Evolutionary conservation across 2,888 invertebrate species (phyloP), one percentile per base, ranked within the genome.

Genomic region (Tenthredo mesomela): DNA sequence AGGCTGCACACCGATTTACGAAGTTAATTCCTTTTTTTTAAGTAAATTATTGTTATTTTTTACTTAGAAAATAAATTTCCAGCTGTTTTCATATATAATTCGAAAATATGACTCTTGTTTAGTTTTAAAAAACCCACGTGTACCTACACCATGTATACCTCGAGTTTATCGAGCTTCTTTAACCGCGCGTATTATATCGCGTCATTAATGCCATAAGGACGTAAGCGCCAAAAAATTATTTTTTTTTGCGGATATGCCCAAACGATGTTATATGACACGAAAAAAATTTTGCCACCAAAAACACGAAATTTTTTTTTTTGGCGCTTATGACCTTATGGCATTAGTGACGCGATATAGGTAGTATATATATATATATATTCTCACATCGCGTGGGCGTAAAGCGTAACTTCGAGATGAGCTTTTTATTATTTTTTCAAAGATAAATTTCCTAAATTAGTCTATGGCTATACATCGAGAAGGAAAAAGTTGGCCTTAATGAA

Each of bases 301-400:
- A n/a, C n/a, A n/a, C n/a, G n/a, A n/a, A n/a, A n/a, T n/a, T n/a
- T n/a, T n/a, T n/a, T n/a, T n/a, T n/a, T n/a, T n/a, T n/a, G n/a
- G n/a, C n/a, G n/a, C n/a, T n/a, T n/a, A n/a, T n/a, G n/a, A n/a
- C n/a, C n/a, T n/a, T n/a, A n/a, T n/a, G n/a, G n/a, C n/a, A n/a
- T n/a, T n/a, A n/a, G n/a, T n/a, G n/a, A n/a, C n/a, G n/a, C n/a
- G n/a, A n/a, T n/a, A n/a, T n/a, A n/a, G n/a, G n/a, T n/a, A n/a
- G n/a, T n/a, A n/a, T n/a, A n/a, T n/a, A n/a, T 37, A 37, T 2
- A 4, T 33, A 33, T 33, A 33, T 29, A 29, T 67, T 67, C 15
- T 33, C 29, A n/a, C 67, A 21, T 29, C 67, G 67, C 67, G 67
- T 67, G 67, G 67, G 67, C 15, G 54, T n/a, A n/a, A n/a, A n/a